Evolutionary conservation across 2,888 invertebrate genomes (phyloP), one percentile per base, ranked within the genome.

Genomic region (Drosophila rubida): DNA sequence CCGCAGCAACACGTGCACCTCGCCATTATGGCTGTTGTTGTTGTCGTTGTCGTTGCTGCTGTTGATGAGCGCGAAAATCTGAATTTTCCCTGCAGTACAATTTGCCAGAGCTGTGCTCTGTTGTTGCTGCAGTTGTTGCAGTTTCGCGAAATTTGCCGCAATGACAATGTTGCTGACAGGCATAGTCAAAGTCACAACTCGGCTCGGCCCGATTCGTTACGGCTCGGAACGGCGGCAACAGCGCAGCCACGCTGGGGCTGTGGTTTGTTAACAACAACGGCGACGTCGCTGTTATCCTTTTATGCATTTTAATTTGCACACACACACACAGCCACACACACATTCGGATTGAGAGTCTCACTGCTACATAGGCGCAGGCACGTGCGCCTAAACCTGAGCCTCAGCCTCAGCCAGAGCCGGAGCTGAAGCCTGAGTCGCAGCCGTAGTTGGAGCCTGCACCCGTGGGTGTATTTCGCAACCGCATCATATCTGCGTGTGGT

Each of bases 31-130:
- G 63, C 42, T 60, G 55, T 14, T 64, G 45, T 13, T 49, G 50
- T n/a, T 55, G 64, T 35, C 62, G 65, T 27, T 51, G 53, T n/a
- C 60, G 55, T n/a, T 51, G 61, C 30, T 73, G 61, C n/a, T 68
- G 78, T 69, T 84, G 87, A 79, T 85, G 82, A 84, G 82, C 82
- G 82, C 72, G 79, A 85, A 84, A 84, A 84, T 84, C 83, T 79
- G 79, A 84, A 87, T 87, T 84, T 87, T 84, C 83, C 85, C 85
- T 75, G 85, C 79, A 81, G 83, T 75, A 84, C 87, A 87, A 87
- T 84, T 85, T 87, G 77, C 69, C 48, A 63, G 59, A 45, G 64
- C 66, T 66, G 55, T 50, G 62, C 65, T 69, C 54, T 67, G 44
- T 60, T 60, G n/a, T 45, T 61, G 41, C 46, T 66, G 51, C 49